Percentiles rank a stretch among this genome's conserved stretches.
phyloP scores from a whole-genome alignment of 1,140 invertebrate genomes.

The Linepithema humile region DNA sequence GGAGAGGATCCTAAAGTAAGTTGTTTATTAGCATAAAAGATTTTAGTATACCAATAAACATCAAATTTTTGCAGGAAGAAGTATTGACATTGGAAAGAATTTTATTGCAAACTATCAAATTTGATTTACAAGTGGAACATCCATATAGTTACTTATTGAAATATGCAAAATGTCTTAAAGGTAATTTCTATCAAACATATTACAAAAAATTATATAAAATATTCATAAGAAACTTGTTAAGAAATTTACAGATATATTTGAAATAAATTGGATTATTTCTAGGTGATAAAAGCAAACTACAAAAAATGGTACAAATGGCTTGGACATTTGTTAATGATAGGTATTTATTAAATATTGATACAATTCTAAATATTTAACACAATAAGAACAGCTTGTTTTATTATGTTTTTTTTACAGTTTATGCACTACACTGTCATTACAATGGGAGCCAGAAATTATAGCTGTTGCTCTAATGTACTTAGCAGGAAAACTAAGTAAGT shows the following conservation, averaged over 20 bases:
- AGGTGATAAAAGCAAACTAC: slow-evolving; percentile 95
- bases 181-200: slow-evolving; percentile 77
- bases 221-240: background rate
- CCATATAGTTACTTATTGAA: slow-evolving; percentile 97
- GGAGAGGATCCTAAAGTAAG: slow-evolving; percentile 94
- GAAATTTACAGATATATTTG: slow-evolving; percentile 12
- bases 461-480: slow-evolving; percentile 99
- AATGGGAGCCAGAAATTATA: slow-evolving; percentile 99
- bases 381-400: background rate
- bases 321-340: slow-evolving; percentile 99
- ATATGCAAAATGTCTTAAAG: slow-evolving; percentile 98
- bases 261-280: slow-evolving; percentile 56
- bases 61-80: slow-evolving; percentile 89
- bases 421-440: slow-evolving; percentile 97
- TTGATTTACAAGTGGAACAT: slow-evolving; percentile 99
- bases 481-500: slow-evolving; percentile 97
- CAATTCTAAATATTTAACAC: background rate
- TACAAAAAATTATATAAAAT: background rate
- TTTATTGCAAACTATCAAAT: slow-evolving; percentile 98
- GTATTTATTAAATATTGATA: slow-evolving; percentile 82
- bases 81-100: slow-evolving; percentile 99
- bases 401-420: slow-evolving; percentile 87
- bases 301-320: slow-evolving; percentile 99
- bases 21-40: background rate
- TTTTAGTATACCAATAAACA: background rate